Evolutionary conservation across 1,140 invertebrate species (phyloP), one percentile per base, ranked within the genome.

Genomic region (Grapholita molesta): DNA sequence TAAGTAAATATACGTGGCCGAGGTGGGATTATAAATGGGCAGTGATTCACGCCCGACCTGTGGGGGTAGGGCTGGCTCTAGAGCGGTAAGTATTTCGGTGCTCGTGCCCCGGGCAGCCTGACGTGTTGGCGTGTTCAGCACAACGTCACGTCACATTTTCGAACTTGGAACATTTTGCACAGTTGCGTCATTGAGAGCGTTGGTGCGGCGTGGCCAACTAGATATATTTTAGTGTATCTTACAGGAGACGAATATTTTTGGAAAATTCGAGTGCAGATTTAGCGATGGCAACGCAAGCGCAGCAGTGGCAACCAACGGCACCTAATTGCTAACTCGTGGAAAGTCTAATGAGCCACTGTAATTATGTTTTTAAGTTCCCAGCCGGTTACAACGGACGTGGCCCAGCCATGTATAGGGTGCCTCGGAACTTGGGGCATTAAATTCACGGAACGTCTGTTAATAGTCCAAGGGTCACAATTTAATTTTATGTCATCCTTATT

Each of bases 141-240:
- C 21, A n/a, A 57, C 53, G 53, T 61, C 55, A 61, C 55, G 55
- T 61, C 55, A 61, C 55, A 61, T 61, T 61, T 61, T 61, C 25
- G 24, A 61, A 61, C 55, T 61, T 61, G 55, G 55, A 61, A 61
- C 55, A 61, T 61, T 61, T 61, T 61, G 55, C 24, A 3, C 55
- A 32, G 55, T 61, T 61, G 55, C 55, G 55, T 61, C 55, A 61
- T 28, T 57, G 53, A 25, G 55, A 61, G 55, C 55, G 55, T 61
- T 28, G 25, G 24, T 61, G 24, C n/a, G 55, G 53, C 24, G 55
- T 28, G 55, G 25, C 28, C n/a, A 61, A 25, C 55, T 25, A 61
- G 55, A 61, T 61, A 61, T 61, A 61, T 57, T 57, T 28, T 28
- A 57, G 53, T 57, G 24, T 57, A 30, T 57, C n/a, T 57, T 25